Base-by-base conservation (phyloP, 1,140 invertebrate species). In the Brachionus koreanus region DNA sequence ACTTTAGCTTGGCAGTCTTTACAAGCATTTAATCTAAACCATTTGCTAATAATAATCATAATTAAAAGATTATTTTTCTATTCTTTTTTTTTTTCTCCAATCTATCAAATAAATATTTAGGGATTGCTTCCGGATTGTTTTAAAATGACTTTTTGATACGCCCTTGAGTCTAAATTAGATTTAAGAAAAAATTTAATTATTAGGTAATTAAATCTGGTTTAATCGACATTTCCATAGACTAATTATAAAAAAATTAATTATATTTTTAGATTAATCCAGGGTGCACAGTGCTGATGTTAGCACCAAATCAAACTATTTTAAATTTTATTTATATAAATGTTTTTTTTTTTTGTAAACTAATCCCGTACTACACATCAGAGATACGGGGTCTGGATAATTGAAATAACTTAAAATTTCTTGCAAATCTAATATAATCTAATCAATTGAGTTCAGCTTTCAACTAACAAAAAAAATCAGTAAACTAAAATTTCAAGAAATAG, bases 361-460 rank as follows among this genome's bases (percentile, higher is more conserved):
- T 33, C 63, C 33, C 63, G 9, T 33, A 33, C 25, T 33, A 65
- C 25, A 65, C 25, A 65, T 65, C 25, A 65, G 63, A 65, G 63
- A 65, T 33, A 33, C 33, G 25, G 35, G 37, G 65, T 69, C 65
- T 69, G 65, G 65, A 69, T 69, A 69, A 69, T 69, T 69, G 65
- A 69, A 69, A 69, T 69, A 69, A 69, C 37, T 69, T 69, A 69
- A 69, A 39, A 39, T 39, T 69, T 69, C 16, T 16, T 69, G 29
- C 65, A 69, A 69, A 69, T 35, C 65, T 69, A 69, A 39, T 69
- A 69, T 69, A 69, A 69, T 42, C 65, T 69, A 69, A 69, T 69
- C 65, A 69, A 69, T 42, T 69, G 49, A 57, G 49, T 57, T 57
- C 19, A 35, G 65, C 37, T 69, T 65, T 65, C 33, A 33, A 33